Evolutionary conservation across 2,113 vertebrate genomes (phyloP).

Genomic region (Spea bombifrons): DNA sequence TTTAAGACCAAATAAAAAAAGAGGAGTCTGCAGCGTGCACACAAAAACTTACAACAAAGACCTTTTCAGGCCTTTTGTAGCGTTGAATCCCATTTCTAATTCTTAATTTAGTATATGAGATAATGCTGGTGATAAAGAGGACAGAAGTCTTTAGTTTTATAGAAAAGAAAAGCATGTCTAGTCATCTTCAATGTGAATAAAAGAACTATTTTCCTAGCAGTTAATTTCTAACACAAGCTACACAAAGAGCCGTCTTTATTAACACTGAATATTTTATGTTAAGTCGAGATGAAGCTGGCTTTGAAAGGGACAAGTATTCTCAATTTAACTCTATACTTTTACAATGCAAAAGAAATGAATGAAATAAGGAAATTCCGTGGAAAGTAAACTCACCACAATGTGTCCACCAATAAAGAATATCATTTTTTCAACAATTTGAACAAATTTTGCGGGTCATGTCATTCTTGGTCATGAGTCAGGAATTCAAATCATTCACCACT

Average conservation of each 20-base stretch:
- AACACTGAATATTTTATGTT: slow-evolving; percentile 41
- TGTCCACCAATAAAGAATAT: background rate
- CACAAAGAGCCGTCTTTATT: slow-evolving; percentile 43
- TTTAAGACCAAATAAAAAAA: slow-evolving; percentile 26
- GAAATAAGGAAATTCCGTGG: background rate
- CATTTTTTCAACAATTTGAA: background rate
- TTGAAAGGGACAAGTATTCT: slow-evolving; percentile 1
- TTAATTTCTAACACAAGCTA: slow-evolving; percentile 36
- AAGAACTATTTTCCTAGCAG: slow-evolving; percentile 43
- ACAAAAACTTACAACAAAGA: slow-evolving; percentile 37
- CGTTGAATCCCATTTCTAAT: slow-evolving; percentile 30
- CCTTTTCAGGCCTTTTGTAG: slow-evolving; percentile 45
- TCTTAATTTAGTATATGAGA: slow-evolving; percentile 40
- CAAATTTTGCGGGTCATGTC: too few relatives aligned
- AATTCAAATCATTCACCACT: too few relatives aligned
- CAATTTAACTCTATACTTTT: background rate
- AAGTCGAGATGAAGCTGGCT: slow-evolving; percentile 30
- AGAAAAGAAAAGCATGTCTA: slow-evolving; percentile 34
- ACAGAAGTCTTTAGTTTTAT: slow-evolving; percentile 35
- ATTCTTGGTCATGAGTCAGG: too few relatives aligned
- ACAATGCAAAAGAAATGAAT: background rate
- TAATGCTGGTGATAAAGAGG: slow-evolving; percentile 42
- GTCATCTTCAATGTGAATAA: slow-evolving; percentile 40
- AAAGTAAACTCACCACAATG: background rate
- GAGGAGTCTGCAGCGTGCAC: slow-evolving; percentile 7